A percentile compares a stretch with the other conserved stretches of the same genome.
Conservation (phyloP, 2,113 vertebrate genomes). For the Ophthalmolycus amberensis region DNA sequence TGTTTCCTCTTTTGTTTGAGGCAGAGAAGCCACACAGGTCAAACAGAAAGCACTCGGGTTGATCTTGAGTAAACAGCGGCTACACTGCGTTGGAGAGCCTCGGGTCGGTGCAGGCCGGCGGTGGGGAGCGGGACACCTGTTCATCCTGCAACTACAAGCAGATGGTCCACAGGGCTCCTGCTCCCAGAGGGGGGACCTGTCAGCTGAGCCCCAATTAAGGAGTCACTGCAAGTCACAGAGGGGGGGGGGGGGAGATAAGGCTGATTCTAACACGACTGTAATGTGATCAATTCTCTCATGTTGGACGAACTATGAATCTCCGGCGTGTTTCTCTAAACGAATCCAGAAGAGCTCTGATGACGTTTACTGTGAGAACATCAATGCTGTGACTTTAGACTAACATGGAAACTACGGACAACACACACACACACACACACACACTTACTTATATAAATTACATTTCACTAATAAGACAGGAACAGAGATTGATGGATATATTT, state of each 20-base stretch:
- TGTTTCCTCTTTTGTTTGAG: conserved; percentile 46
- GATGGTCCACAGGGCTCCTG: conserved; percentile 74
- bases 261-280: conserved; percentile 35
- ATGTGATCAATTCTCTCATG: conserved; percentile 8
- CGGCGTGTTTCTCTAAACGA: no score
- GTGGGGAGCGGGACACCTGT: conserved; percentile 75
- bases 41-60: conserved; percentile 35
- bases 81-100: neutral
- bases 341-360: no score
- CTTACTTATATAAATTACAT: no score
- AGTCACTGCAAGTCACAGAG: conserved; percentile 68
- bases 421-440: neutral
- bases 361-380: no score
- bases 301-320: no score
- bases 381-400: no score
- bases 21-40: conserved; percentile 28
- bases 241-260: conserved; percentile 21
- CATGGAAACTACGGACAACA: no score
- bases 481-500: no score
- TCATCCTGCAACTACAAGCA: conserved; percentile 69
- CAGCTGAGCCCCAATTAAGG: conserved; percentile 80
- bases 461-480: no score
- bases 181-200: conserved; percentile 70
- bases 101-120: conserved; percentile 49
- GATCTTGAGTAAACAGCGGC: conserved; percentile 50